These are phyloP conservation scores for Aplidium turbinatum DNA, from an alignment of 23 tunicate genomes.

Conservation along the genomic window DNA sequence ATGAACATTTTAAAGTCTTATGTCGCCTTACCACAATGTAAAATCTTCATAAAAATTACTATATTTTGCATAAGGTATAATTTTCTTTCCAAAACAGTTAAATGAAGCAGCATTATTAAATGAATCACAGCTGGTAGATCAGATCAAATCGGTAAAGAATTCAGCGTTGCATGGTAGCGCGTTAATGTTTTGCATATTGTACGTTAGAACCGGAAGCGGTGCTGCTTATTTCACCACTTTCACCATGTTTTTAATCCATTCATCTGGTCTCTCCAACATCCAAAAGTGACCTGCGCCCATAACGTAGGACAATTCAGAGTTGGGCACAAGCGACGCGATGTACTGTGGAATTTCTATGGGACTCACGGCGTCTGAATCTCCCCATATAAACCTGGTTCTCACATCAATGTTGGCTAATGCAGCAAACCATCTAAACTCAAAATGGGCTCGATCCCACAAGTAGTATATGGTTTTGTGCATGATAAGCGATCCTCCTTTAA, in stretches of 20 bases:
- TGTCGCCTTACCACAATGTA: too few species aligned
- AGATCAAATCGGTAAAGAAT: too few species aligned
- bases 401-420: conserved; percentile 67
- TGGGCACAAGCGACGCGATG: conserved; percentile 41
- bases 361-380: conserved; percentile 87
- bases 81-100: too few species aligned
- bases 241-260: conserved; percentile 57
- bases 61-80: too few species aligned
- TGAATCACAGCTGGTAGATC: too few species aligned
- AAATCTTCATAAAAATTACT: too few species aligned
- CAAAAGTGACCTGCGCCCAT: conserved; percentile 74
- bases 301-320: conserved; percentile 20
- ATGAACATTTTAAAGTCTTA: too few species aligned
- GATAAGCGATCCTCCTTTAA: conserved; percentile 33
- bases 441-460: conserved; percentile 84
- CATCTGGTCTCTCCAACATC: conserved; percentile 87
- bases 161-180: too few species aligned
- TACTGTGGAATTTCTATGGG: conserved; percentile 63
- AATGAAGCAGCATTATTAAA: too few species aligned
- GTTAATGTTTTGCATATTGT: too few species aligned
- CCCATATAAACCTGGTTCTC: conserved; percentile 69
- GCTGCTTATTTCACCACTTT: conserved; percentile 21
- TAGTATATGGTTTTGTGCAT: conserved; percentile 68
- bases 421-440: conserved; percentile 92
- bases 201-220: not conserved